A percentile compares a stretch with the other conserved stretches of the same genome.
Evolutionary conservation across 2,888 invertebrate species (phyloP).

Genomic region (Morinoia aosen): DNA sequence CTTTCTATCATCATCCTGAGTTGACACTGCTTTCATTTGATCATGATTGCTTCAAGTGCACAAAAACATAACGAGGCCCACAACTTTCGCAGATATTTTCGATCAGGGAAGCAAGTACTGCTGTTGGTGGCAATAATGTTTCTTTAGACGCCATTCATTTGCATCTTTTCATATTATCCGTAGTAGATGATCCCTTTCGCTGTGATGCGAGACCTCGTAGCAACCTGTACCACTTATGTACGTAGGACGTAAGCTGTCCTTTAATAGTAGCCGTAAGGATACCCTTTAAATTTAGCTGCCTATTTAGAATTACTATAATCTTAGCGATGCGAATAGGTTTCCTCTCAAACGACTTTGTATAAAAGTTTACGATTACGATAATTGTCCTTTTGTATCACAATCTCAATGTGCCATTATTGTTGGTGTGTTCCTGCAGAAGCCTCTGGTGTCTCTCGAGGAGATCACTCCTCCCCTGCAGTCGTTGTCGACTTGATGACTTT

Average conservation of each 20-base stretch:
- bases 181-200: neutral
- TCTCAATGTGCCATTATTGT: slow-evolving; percentile 50
- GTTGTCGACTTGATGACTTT: neutral
- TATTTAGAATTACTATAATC: slow-evolving; percentile 49
- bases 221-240: neutral
- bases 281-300: slow-evolving; percentile 11
- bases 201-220: neutral
- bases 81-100: neutral
- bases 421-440: neutral
- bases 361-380: slow-evolving; percentile 44
- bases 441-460: neutral
- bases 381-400: slow-evolving; percentile 49
- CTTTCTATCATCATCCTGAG: neutral
- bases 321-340: slow-evolving; percentile 50
- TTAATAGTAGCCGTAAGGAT: neutral
- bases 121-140: slow-evolving; percentile 4
- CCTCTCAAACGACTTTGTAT: slow-evolving; percentile 52
- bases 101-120: neutral
- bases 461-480: neutral
- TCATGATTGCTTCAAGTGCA: neutral
- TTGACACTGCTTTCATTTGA: neutral
- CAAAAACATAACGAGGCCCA: neutral
- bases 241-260: slow-evolving; percentile 30
- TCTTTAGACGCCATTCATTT: neutral
- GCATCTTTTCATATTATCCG: neutral